Conservation (phyloP, 2,113 vertebrate species). For the Rutilus rutilus region DNA sequence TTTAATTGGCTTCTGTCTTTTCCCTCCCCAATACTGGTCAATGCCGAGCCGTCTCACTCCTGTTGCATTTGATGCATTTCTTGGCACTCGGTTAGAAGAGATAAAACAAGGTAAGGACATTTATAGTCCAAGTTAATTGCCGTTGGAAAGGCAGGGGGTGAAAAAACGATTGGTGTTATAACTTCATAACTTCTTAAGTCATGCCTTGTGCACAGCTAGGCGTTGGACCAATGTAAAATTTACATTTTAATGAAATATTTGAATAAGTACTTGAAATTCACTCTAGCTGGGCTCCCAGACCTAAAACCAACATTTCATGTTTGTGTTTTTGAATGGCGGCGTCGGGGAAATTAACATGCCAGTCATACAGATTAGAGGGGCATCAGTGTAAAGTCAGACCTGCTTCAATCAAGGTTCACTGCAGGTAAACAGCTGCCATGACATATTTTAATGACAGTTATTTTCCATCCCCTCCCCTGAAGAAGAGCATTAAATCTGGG, state of each 20-base stretch:
- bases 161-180: constrained; percentile 71
- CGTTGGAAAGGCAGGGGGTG: constrained; percentile 64
- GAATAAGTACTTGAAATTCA: constrained; percentile 86
- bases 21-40: constrained; percentile 63
- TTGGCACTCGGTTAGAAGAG: constrained; percentile 64
- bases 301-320: constrained; percentile 83
- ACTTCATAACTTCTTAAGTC: constrained; percentile 85
- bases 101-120: constrained; percentile 80
- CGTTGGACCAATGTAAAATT: constrained; percentile 77
- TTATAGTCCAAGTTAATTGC: constrained; percentile 77
- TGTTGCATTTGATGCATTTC: constrained; percentile 71
- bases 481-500: constrained; percentile 53
- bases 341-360: constrained; percentile 81
- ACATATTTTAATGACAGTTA: constrained; percentile 72
- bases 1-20: constrained; percentile 68
- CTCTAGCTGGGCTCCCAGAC: constrained; percentile 78
- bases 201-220: constrained; percentile 83
- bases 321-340: constrained; percentile 86
- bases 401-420: constrained; percentile 75
- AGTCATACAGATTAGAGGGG: constrained; percentile 80
- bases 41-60: constrained; percentile 65
- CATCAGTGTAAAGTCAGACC: constrained; percentile 81
- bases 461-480: constrained; percentile 4
- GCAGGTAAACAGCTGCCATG: constrained; percentile 78
- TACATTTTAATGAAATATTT: constrained; percentile 90